Percentiles rank a stretch among this genome's conserved stretches.
These are phyloP conservation scores for Bostrychus sinensis DNA, from an alignment of 2,113 vertebrate species.

Conservation along the genomic window DNA sequence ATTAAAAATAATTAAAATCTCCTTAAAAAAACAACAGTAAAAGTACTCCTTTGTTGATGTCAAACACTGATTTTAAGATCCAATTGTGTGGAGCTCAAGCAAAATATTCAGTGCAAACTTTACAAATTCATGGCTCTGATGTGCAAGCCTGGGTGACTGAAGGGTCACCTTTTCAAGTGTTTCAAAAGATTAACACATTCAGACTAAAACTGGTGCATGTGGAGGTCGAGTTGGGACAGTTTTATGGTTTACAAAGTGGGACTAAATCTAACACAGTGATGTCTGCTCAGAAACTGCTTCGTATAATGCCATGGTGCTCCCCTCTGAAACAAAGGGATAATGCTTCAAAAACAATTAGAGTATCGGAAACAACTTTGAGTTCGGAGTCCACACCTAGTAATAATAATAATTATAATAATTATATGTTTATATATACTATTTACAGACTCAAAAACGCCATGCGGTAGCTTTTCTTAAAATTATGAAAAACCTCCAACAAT, in stretches of 20 bases:
- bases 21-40: conserved; percentile 23
- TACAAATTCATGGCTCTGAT: conserved; percentile 14
- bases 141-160: conserved; percentile 36
- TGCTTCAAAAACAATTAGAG: conserved; percentile 89
- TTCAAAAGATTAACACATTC: conserved; percentile 56
- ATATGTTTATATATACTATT: conserved; percentile 94
- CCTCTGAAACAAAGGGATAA: conserved; percentile 97
- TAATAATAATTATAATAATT: conserved; percentile 85
- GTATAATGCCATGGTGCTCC: conserved; percentile 85
- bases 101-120: conserved; percentile 69
- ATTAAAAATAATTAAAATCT: conserved; percentile 34
- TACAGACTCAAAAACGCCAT: conserved; percentile 98
- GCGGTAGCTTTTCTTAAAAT: conserved; percentile 95
- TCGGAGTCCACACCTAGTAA: conserved; percentile 96
- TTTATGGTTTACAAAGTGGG: conserved; percentile 52
- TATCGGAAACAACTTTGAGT: conserved; percentile 91
- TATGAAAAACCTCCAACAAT: conserved; percentile 96
- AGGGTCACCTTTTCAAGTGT: conserved; percentile 60
- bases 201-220: conserved; percentile 43
- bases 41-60: conserved; percentile 30
- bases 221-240: conserved; percentile 27
- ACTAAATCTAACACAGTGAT: conserved; percentile 68
- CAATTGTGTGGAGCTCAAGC: conserved; percentile 34
- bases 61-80: conserved; percentile 42
- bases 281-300: conserved; percentile 81